Conservation (phyloP, 2,888 invertebrate genomes). For the Ennomos fuscantarius region DNA sequence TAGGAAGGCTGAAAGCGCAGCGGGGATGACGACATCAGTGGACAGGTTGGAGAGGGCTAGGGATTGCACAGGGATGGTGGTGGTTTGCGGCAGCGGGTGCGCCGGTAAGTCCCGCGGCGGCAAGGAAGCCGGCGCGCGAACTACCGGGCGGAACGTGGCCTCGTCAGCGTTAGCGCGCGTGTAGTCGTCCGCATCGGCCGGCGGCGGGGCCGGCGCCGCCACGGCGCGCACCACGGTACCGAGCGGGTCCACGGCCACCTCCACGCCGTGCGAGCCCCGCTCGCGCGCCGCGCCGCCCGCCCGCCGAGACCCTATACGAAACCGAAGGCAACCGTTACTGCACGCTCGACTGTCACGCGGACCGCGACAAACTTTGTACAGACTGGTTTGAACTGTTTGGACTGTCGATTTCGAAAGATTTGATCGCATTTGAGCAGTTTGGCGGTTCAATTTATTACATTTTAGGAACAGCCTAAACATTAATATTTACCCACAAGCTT, state of each 20-base stretch:
- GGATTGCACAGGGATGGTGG: conserved; percentile 71
- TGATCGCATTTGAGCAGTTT: too few species aligned
- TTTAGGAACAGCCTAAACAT: too few species aligned
- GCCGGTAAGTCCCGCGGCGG: conserved; percentile 57
- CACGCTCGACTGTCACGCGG: conserved; percentile 32
- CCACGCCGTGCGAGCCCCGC: conserved; percentile 75
- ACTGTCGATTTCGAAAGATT: too few species aligned
- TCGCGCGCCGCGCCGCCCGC: conserved; percentile 59
- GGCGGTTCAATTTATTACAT: too few species aligned
- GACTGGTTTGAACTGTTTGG: too few species aligned
- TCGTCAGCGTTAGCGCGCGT: conserved; percentile 86
- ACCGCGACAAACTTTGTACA: conserved; percentile 32
- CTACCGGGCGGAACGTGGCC: conserved; percentile 88
- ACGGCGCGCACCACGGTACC: conserved; percentile 85
- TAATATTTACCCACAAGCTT: too few species aligned
- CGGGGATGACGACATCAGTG: conserved; percentile 48
- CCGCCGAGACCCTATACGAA: conserved; percentile 87
- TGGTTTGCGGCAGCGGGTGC: conserved; percentile 63
- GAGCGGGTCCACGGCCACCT: conserved; percentile 88
- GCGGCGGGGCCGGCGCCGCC: conserved; percentile 69
- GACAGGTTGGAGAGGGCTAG: conserved; percentile 38
- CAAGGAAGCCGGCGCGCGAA: conserved; percentile 78
- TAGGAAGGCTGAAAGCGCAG: conserved; percentile 41
- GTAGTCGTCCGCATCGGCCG: conserved; percentile 72
- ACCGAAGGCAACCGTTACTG: conserved; percentile 91